Conservation (phyloP, 1,140 invertebrate genomes). For the Drosophila bocki region DNA sequence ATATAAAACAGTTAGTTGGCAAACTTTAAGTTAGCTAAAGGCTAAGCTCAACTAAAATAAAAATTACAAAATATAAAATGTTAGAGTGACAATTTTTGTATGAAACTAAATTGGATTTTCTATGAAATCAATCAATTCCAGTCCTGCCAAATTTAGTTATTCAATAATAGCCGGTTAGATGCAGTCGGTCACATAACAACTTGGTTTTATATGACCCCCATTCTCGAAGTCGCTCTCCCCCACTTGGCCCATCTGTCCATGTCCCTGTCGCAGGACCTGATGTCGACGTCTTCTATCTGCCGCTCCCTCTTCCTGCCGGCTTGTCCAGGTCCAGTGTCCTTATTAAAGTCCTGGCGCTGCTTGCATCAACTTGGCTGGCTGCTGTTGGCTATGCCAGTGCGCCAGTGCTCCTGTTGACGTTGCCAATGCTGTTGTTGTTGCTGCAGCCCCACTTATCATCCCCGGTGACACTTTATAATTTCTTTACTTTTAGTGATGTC, state of each 20-base stretch:
- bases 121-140: not conserved
- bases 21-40: not conserved
- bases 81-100: not conserved
- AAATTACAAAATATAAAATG: not conserved
- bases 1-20: no score
- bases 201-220: constrained; percentile 28
- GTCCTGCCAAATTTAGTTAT: constrained; percentile 2
- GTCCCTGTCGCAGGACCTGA: constrained; percentile 42
- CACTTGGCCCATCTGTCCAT: constrained; percentile 36
- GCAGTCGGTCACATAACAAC: constrained; percentile 12
- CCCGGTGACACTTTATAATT: constrained; percentile 85
- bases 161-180: constrained; percentile 1
- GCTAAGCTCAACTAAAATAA: not conserved
- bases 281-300: constrained; percentile 44
- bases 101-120: not conserved
- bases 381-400: constrained; percentile 48
- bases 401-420: constrained; percentile 50
- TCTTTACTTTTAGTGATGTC: constrained; percentile 85
- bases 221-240: constrained; percentile 30
- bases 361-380: constrained; percentile 74
- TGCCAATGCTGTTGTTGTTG: constrained; percentile 60
- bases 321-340: constrained; percentile 74
- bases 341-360: constrained; percentile 76
- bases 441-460: constrained; percentile 84
- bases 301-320: constrained; percentile 37